phyloP scores from a whole-genome alignment of 2,113 vertebrate genomes.

The Nyctereutes procyonoides region DNA sequence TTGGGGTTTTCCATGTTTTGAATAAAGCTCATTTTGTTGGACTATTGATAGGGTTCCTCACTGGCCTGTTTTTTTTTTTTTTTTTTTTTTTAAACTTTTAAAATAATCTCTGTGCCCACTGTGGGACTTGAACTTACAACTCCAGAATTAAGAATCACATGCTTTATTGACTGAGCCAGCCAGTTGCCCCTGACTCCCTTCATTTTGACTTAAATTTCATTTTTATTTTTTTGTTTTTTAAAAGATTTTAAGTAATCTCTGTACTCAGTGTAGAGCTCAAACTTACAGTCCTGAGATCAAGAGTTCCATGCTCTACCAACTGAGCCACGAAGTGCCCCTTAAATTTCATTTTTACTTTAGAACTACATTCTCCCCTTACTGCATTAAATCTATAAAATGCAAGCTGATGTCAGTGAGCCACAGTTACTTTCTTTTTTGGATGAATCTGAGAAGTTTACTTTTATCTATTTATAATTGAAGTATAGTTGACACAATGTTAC shows the following conservation, averaged over 20 bases:
- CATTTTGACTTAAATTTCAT: neutral
- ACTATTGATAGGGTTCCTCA: neutral
- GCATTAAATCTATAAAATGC: neutral
- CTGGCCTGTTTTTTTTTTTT: neutral
- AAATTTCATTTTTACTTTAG: constrained; percentile 18
- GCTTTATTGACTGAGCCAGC: neutral
- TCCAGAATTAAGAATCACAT: neutral
- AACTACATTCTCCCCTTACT: neutral
- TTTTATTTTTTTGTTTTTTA: neutral
- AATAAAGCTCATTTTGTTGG: neutral
- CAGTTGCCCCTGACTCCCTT: neutral
- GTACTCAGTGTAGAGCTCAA: neutral
- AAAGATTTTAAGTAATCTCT: neutral
- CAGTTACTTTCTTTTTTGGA: neutral
- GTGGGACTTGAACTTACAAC: neutral
- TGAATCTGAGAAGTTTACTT: neutral
- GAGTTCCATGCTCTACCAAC: neutral
- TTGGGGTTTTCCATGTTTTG: neutral
- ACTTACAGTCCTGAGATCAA: neutral
- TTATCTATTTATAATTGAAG: neutral
- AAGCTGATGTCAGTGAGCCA: neutral
- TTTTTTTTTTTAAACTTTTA: neutral
- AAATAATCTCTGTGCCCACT: neutral
- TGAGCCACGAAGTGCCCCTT: neutral
- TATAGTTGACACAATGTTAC: neutral